phyloP scores from a whole-genome alignment of 23 tunicate genomes.

The Oikopleura dioica region DNA sequence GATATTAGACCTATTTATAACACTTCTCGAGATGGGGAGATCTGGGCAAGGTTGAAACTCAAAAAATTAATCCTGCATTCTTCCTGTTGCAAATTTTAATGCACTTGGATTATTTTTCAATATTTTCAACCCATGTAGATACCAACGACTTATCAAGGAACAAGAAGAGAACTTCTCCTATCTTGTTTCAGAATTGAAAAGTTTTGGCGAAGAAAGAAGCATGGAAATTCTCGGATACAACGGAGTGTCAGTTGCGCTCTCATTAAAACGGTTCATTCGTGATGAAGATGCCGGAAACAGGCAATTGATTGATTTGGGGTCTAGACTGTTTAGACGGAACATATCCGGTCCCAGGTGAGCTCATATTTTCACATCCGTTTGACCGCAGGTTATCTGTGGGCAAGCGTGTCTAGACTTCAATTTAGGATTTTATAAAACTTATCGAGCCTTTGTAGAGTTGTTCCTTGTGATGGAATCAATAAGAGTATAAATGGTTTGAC shows the following conservation, averaged over 20 bases:
- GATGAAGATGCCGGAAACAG: background rate
- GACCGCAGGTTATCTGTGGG: no score
- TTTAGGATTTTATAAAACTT: no score
- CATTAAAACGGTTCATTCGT: background rate
- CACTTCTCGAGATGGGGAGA: slow-evolving; percentile 56
- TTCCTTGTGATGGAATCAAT: background rate
- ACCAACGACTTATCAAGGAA: slow-evolving; percentile 6
- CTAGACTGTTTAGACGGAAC: slow-evolving; percentile 63
- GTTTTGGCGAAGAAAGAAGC: background rate
- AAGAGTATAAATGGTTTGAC: background rate
- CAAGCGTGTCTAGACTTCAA: no score
- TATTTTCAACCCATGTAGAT: no score
- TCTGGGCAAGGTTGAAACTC: no score
- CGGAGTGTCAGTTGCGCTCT: background rate
- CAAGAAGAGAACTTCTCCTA: slow-evolving; percentile 26
- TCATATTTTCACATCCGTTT: no score
- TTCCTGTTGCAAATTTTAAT: no score
- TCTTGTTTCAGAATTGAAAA: background rate
- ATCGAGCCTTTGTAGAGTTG: no score
- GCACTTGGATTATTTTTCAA: no score
- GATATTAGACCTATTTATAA: slow-evolving; percentile 47
- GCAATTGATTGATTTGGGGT: slow-evolving; percentile 54
- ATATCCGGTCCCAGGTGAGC: slow-evolving; percentile 80
- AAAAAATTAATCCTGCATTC: no score
- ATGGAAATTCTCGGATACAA: background rate